A percentile compares a stretch with the other conserved stretches of the same genome.
These are phyloP conservation scores for Oreochromis aureus DNA, from an alignment of 2,113 vertebrate species.

Conservation along the genomic window DNA sequence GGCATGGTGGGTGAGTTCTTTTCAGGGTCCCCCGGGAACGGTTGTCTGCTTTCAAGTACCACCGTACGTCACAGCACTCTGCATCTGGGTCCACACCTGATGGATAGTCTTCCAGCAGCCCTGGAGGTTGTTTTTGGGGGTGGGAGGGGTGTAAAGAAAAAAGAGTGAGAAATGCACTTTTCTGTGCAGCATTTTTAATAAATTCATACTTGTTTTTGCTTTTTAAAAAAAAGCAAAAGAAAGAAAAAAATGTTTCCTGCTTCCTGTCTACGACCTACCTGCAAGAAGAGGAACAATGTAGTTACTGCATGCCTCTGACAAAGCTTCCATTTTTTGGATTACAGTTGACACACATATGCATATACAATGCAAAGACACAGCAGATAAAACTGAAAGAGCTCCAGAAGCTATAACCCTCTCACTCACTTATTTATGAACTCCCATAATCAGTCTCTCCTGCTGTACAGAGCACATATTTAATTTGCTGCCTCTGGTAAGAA, in stretches of 20 bases:
- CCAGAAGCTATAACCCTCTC: background rate
- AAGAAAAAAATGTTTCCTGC: background rate
- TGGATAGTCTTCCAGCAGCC: constrained; percentile 90
- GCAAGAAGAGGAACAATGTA: background rate
- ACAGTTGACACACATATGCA: background rate
- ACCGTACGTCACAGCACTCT: constrained; percentile 97
- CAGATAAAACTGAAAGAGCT: background rate
- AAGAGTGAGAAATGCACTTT: background rate
- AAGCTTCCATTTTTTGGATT: background rate
- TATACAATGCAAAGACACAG: background rate
- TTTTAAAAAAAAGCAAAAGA: background rate
- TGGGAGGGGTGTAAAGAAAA: background rate
- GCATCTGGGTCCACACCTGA: constrained; percentile 81
- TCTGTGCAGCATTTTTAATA: background rate
- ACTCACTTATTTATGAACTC: background rate
- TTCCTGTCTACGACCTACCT: background rate
- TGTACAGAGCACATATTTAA: background rate
- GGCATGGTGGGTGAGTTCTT: constrained; percentile 85
- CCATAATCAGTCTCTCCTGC: background rate
- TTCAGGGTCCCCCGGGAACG: constrained; percentile 80
- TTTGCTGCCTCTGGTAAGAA: background rate
- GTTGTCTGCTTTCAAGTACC: constrained; percentile 81
- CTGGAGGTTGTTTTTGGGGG: constrained; percentile 58
- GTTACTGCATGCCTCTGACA: background rate
- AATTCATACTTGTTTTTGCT: background rate